phyloP scores from a whole-genome alignment of 2,888 invertebrate species.

The Pharmacophagus antenor region DNA sequence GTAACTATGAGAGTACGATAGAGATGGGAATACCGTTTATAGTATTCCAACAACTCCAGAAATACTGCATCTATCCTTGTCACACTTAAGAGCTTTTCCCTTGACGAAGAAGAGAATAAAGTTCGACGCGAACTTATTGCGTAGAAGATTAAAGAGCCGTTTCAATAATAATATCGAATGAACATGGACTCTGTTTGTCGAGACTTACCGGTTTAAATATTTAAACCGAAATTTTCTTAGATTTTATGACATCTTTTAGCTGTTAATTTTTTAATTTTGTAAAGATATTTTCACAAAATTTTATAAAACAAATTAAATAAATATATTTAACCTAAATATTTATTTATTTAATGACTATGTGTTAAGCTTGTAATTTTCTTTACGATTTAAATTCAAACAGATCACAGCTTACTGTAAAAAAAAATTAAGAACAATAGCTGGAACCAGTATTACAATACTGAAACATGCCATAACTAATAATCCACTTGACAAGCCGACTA shows the following conservation, averaged over 20 bases:
- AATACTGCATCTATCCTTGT: slow-evolving; percentile 47
- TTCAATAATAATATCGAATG: slow-evolving; percentile 74
- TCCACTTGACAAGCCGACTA: slow-evolving; percentile 11
- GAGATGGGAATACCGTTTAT: slow-evolving; percentile 53
- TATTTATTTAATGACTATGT: too few relatives aligned
- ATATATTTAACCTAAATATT: too few relatives aligned
- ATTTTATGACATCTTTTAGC: background rate
- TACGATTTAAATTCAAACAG: too few relatives aligned
- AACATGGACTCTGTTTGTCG: slow-evolving; percentile 72
- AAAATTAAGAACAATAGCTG: slow-evolving; percentile 19
- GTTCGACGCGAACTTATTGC: slow-evolving; percentile 50
- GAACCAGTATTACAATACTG: slow-evolving; percentile 12
- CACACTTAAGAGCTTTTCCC: slow-evolving; percentile 41
- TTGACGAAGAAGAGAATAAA: slow-evolving; percentile 52
- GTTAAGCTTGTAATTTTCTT: too few relatives aligned
- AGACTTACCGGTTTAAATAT: slow-evolving; percentile 75
- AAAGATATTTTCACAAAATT: too few relatives aligned
- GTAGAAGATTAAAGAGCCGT: slow-evolving; percentile 70
- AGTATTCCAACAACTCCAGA: slow-evolving; percentile 39
- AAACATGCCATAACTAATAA: slow-evolving; percentile 25
- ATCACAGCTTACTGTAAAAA: background rate
- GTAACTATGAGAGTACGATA: slow-evolving; percentile 51
- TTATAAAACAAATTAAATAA: too few relatives aligned
- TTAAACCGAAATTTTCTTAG: slow-evolving; percentile 73
- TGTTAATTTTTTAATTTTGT: background rate